Evolutionary conservation across 1,140 invertebrate species (phyloP), one percentile per base, ranked within the genome.

Genomic region (Drosophila ficusphila): DNA sequence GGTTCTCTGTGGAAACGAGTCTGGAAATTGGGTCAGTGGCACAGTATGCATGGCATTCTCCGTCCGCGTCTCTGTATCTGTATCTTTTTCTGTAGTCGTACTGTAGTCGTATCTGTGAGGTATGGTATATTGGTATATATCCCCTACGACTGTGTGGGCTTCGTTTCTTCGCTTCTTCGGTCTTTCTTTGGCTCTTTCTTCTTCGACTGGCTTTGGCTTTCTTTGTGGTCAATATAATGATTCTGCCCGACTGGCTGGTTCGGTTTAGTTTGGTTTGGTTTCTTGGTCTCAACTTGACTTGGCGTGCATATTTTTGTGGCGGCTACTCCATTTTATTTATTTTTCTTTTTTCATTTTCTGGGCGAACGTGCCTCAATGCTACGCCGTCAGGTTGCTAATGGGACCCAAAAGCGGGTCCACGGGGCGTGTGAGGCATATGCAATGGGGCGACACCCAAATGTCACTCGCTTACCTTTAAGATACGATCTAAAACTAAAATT

Each of bases 21-120:
- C 73, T 83, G 79, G 69, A 86, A 88, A 90, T 77, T 90, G 76
- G 88, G 88, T 90, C 88, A 90, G 88, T 90, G 88, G 88, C 82
- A 90, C 88, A 90, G 76, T 79, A 86, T 86, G 82, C 83, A 88
- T 82, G 82, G 76, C 73, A 85, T 86, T 76, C 58, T 85, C 58
- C 27, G 67, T 36, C 31, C 49, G 77, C 23, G 79, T 70, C 46
- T 48, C 31, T 67, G 70, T 82, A 64, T 62, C 29, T 67, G 61
- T 81, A 53, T 39, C 51, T 67, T 25, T 49, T 31, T 44, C 53
- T 29, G 72, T 75, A 52, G 67, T 34, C 62, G 76, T 58, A 39
- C 8, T 21, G 41, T 49, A 54, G 29, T 23, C 74, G 54, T 58
- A 36, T 53, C 64, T 65, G 47, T 77, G 27, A 42, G 18, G 51